Base-by-base conservation (phyloP, 2,888 invertebrate genomes). In the Hyposoter didymator region DNA sequence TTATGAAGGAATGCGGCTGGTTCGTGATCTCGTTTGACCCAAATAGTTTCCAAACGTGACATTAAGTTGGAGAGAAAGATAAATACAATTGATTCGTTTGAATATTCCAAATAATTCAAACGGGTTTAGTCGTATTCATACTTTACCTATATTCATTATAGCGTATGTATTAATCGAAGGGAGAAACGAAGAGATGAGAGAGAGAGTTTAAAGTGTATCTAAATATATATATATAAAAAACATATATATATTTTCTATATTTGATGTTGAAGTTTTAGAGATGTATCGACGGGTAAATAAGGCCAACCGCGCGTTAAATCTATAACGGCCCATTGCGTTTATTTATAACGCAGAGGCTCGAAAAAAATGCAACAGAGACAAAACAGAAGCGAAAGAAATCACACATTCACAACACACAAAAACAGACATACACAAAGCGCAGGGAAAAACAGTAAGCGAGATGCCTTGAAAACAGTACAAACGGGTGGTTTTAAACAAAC, bases 381-480 rank as follows among this genome's bases (percentile, higher is more conserved):
- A 75, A 62, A 45, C 19, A 62, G 47, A 62, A 66, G 10, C 81
- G 59, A 78, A 35, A 66, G 28, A 75, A 62, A 80, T 62, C 22
- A 22, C 7, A 55, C 12, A 76, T n/a, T n/a, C 10, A 78, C 19
- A 67, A 78, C 43, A 78, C 17, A 84, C 64, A 82, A 82, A 87
- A 66, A 64, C 22, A 43, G 2, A 43, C 22, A 84, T 47, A 84
- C 82, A 84, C 64, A 80, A 82, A 90, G 91, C 91, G 93, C 93
- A 93, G 92, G 93, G 93, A 88, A 86, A 86, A 87, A 85, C 74
- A 93, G 92, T 92, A 93, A 94, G 94, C 93, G 91, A 94, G 93
- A 94, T 94, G 94, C 94, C 94, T 94, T 94, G 94, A 93, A 93
- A 94, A 94, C 93, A 94, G 94, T 94, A 94, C 94, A 94, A 94